Evolutionary conservation across 2,797 vertebrate genomes (phyloP).

Genomic region (Acridotheres tristis): DNA sequence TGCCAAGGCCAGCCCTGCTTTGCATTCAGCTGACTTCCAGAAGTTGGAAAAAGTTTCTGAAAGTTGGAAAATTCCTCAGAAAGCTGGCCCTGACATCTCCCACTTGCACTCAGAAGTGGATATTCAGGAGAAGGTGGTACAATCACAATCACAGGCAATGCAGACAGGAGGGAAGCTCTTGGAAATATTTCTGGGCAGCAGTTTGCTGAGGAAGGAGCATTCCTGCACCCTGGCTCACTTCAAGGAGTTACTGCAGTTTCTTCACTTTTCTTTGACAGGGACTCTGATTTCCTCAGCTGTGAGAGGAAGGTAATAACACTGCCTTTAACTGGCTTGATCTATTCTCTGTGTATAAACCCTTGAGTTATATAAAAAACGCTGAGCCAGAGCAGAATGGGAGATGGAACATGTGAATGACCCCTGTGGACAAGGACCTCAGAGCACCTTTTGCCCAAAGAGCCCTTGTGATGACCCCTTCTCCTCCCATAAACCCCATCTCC

Average conservation of each 20-base stretch:
- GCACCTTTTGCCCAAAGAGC: neutral
- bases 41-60: neutral
- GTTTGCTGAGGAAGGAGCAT: neutral
- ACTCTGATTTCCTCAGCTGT: neutral
- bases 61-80: neutral
- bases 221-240: neutral
- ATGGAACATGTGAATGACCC: neutral
- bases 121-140: neutral
- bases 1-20: neutral
- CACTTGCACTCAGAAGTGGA: neutral
- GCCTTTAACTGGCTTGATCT: neutral
- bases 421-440: neutral
- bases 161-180: neutral
- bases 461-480: neutral
- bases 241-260: neutral
- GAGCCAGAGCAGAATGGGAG: neutral
- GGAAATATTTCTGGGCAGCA: neutral
- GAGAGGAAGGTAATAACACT: neutral
- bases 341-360: neutral
- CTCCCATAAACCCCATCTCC: neutral
- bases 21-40: neutral
- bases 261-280: neutral
- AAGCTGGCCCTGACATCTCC: accelerated
- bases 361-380: neutral
- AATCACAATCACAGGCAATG: neutral